Percentiles rank a stretch among this genome's conserved stretches.
These are phyloP conservation scores for Mixornis gularis DNA, from an alignment of 2,113 vertebrate species.

Conservation along the genomic window DNA sequence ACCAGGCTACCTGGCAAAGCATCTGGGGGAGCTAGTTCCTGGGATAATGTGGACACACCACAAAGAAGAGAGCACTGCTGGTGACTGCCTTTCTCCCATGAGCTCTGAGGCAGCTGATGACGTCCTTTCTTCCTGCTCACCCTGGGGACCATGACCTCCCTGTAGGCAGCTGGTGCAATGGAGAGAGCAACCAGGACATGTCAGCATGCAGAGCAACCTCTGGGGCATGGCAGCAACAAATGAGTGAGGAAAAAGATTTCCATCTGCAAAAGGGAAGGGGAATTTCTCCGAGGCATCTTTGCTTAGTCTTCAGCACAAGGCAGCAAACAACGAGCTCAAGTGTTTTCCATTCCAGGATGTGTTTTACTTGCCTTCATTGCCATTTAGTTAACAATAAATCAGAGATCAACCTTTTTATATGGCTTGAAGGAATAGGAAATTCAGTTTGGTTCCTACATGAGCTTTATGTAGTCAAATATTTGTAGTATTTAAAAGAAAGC, in stretches of 20 bases:
- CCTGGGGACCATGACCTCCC: background rate
- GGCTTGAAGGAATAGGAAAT: background rate
- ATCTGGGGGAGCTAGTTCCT: background rate
- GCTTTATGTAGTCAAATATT: background rate
- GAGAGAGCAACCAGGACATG: background rate
- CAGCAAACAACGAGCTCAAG: background rate
- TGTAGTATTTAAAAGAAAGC: background rate
- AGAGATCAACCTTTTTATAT: background rate
- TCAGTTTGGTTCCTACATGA: background rate
- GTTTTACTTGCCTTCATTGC: background rate
- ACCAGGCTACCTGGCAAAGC: background rate
- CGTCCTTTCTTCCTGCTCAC: rapidly evolving
- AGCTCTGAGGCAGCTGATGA: background rate
- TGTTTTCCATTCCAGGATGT: background rate
- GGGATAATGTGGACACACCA: background rate
- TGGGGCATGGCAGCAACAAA: background rate
- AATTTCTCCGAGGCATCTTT: background rate
- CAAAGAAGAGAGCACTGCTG: background rate
- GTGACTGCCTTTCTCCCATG: background rate
- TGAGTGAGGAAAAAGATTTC: background rate
- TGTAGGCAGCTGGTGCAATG: rapidly evolving
- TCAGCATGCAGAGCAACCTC: background rate
- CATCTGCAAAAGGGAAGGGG: background rate
- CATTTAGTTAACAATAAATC: background rate
- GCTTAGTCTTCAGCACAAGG: background rate